Base-by-base conservation (phyloP, 30 jellyfish, hydroid and myxozoan species). In the Pelagia noctiluca region DNA sequence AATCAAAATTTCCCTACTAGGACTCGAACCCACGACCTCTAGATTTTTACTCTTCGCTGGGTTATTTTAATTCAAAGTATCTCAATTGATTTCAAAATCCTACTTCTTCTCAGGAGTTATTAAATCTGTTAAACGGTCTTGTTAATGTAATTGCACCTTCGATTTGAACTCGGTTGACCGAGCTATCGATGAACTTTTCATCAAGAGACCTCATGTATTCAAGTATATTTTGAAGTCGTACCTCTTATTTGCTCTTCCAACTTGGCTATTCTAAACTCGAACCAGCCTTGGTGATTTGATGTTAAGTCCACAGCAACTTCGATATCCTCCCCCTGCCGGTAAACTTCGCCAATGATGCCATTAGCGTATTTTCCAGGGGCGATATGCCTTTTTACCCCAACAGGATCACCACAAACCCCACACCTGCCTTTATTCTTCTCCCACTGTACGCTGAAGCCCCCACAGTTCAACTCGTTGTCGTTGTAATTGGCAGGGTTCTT, bases 351-450 rank as follows among this genome's bases (percentile, higher is more conserved):
- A 2, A 91, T 91, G 65, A 85, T 81, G 35, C 92, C 94, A 16
- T 85, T 85, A 18, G 96, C 96, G 42, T 77, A 84, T 42, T 82
- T 78, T 21, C 93, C 97, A 79, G 61, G 63, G 38, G 88, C 94
- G 13, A 72, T 82, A 50, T 90, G 97, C 48, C 52, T 76, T 57
- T 70, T 71, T 26, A 49, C 89, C 46, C 81, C 86, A 35, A 38
- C 70, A 0, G 96, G 97, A 57, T 90, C 97, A 18, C 97, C 97
- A 46, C 97, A 90, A 28, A 90, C 89, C 13, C 97, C 97, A 53
- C 97, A 90, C 50, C 81, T 77, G 23, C 97, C 97, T 46, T 89
- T 66, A 71, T 90, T 90, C 50, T 76, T 82, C 76, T 29, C 8
- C 88, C 92, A 71, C 81, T 80, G 92, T 18, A 78, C 76, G 79